A percentile compares a stretch with the other conserved stretches of the same genome.
Evolutionary conservation across 2,113 vertebrate species (phyloP).

Genomic region (Thomomys bottae): DNA sequence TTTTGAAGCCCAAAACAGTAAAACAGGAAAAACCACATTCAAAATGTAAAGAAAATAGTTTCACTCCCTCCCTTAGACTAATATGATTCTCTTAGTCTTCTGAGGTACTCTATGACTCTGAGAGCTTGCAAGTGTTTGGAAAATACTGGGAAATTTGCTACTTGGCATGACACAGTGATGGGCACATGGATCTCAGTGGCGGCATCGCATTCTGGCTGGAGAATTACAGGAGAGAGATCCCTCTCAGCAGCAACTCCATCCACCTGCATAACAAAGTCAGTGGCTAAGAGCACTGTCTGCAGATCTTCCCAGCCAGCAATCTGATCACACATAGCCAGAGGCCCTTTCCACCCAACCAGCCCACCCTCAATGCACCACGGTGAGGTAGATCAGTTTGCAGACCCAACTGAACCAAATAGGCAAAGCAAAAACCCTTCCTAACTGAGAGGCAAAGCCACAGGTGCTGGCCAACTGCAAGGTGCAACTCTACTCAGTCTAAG

Average conservation of each 20-base stretch:
- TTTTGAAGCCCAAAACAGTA: background rate
- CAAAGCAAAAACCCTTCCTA: background rate
- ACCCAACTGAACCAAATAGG: background rate
- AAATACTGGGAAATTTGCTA: background rate
- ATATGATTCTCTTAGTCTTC: background rate
- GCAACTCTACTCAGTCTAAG: background rate
- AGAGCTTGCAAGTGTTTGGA: background rate
- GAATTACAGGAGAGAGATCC: background rate
- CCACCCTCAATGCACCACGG: background rate
- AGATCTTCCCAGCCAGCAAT: background rate
- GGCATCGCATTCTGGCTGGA: background rate
- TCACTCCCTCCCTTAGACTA: background rate
- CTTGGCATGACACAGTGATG: background rate
- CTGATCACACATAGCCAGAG: background rate
- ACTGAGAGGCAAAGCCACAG: background rate
- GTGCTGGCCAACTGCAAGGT: background rate
- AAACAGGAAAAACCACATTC: background rate
- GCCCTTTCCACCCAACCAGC: background rate
- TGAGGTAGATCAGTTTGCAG: background rate
- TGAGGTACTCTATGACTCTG: background rate
- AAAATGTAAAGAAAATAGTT: background rate
- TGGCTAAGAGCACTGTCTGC: background rate
- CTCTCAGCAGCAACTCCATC: background rate
- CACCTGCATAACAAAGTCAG: background rate
- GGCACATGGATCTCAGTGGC: background rate